Base-by-base conservation (phyloP, 2,797 vertebrate genomes). In the Taenioides sp. region DNA sequence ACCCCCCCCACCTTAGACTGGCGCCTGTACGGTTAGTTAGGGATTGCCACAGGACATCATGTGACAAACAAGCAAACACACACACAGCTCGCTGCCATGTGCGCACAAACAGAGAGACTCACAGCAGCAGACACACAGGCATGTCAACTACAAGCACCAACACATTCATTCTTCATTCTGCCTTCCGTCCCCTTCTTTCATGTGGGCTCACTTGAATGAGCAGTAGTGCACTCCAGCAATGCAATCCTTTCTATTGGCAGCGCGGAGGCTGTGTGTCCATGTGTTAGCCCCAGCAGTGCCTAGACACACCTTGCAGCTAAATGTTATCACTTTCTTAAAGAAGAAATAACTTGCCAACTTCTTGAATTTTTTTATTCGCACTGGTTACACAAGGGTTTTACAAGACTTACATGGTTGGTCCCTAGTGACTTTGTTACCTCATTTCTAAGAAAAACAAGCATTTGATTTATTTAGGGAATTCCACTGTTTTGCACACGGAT, bases 21-120 rank as follows among this genome's bases (percentile, higher is more conserved):
- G 91, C 93, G 92, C 92, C 93, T 93, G 88, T 90, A 94, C 79
- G 92, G 91, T 94, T 93, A 91, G 92, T 94, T 92, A 94, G 86
- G 83, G 91, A 88, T 91, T 80, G 92, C 92, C 91, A 92, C 87
- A 89, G 92, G 93, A 92, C 92, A 93, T 94, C 93, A 94, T 94
- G 93, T 95, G 94, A 94, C 90, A 92, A 92, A 93, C 87, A 87
- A 92, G 89, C 87, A 91, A 87, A 89, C 84, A 84, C 88, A 88
- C 84, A 85, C 83, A 88, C 60, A 75, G 82, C 76, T 81, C 63
- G 20, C 67, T 28, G 72, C 69, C 17, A 64, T 68, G 77, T 23
- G 74, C 67, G 40, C 43, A 61, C 65, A 59, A 40, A 69, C 65
- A 77, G 69, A 73, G 71, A 73, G 62, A 79, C 82, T 76, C 79